Percentiles rank a stretch among this genome's conserved stretches.
Conservation (phyloP, 2,888 invertebrate genomes). For the Drosophila prolongata region DNA sequence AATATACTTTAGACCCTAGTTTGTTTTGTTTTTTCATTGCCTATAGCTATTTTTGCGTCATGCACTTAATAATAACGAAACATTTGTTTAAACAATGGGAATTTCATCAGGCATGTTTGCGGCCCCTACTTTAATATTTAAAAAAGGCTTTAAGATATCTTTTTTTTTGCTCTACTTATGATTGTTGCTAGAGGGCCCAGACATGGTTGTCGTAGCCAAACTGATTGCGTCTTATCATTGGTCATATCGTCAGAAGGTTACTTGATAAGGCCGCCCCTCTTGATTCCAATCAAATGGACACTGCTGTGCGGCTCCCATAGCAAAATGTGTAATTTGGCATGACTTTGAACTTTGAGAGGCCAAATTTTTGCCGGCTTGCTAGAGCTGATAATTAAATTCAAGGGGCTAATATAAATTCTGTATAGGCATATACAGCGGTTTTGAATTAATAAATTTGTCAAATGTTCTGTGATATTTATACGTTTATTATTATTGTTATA, state of each 20-base stretch:
- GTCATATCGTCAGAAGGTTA: conserved; percentile 25
- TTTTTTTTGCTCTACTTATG: conserved; percentile 24
- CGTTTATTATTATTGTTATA: too few relatives aligned
- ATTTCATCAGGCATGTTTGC: conserved; percentile 52
- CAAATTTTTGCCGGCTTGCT: not conserved
- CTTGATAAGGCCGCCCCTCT: conserved; percentile 3
- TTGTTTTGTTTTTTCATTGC: conserved; percentile 5
- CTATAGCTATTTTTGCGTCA: conserved; percentile 25
- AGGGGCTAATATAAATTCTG: not conserved
- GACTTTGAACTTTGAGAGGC: conserved; percentile 35
- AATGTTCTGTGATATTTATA: too few relatives aligned
- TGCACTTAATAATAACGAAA: conserved; percentile 26
- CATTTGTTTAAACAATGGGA: conserved; percentile 71
- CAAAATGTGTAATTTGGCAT: conserved; percentile 42
- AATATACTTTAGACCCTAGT: conserved; percentile 1
- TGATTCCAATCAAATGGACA: conserved; percentile 11
- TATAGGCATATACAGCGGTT: too few relatives aligned
- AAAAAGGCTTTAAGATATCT: conserved; percentile 56
- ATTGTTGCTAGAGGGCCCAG: conserved; percentile 15
- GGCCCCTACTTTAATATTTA: conserved; percentile 56
- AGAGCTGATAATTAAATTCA: not conserved
- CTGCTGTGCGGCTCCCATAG: conserved; percentile 5
- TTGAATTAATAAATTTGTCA: too few relatives aligned
- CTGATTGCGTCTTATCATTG: conserved; percentile 53
- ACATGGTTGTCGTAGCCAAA: conserved; percentile 8